phyloP scores from a whole-genome alignment of 2,113 vertebrate genomes.

The Zosterops pallidus region DNA sequence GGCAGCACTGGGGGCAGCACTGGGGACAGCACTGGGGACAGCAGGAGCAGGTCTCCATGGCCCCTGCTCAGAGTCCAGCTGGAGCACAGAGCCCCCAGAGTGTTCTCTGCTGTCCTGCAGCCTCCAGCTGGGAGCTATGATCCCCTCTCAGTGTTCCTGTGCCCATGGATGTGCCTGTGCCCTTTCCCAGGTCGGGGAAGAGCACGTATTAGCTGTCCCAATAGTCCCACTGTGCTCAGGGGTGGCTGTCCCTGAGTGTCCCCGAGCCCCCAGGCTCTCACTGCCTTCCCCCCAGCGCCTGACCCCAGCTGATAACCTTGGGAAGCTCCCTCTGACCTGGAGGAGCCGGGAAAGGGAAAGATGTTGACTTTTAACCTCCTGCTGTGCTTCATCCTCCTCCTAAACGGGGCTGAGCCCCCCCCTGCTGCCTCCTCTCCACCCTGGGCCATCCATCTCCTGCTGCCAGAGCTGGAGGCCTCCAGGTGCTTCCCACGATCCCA shows the following conservation, averaged over 20 bases:
- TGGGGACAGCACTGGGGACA: not conserved
- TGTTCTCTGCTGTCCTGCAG: not conserved
- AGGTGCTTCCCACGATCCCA: not conserved
- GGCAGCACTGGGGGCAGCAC: rapidly evolving
- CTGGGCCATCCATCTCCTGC: not conserved
- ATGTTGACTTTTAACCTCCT: conserved; percentile 27
- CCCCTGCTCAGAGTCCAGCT: rapidly evolving
- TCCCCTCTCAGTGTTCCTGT: not conserved
- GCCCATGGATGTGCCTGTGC: not conserved
- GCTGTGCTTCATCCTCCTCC: not conserved
- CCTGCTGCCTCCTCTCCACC: not conserved
- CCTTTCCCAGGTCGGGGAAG: not conserved
- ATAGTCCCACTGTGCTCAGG: rapidly evolving
- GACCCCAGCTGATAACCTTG: conserved; percentile 29
- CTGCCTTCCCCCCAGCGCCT: not conserved
- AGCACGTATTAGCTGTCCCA: rapidly evolving
- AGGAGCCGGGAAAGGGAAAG: not conserved
- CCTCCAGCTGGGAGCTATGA: not conserved
- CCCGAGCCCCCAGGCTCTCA: not conserved
- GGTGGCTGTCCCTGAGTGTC: not conserved
- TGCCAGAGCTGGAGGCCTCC: not conserved
- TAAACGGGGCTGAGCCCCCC: not conserved
- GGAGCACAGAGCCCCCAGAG: rapidly evolving
- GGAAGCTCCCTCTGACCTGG: not conserved
- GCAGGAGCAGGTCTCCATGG: rapidly evolving